These are phyloP conservation scores for Seriola dumerili DNA, from an alignment of 2,113 vertebrate species.

Conservation along the genomic window DNA sequence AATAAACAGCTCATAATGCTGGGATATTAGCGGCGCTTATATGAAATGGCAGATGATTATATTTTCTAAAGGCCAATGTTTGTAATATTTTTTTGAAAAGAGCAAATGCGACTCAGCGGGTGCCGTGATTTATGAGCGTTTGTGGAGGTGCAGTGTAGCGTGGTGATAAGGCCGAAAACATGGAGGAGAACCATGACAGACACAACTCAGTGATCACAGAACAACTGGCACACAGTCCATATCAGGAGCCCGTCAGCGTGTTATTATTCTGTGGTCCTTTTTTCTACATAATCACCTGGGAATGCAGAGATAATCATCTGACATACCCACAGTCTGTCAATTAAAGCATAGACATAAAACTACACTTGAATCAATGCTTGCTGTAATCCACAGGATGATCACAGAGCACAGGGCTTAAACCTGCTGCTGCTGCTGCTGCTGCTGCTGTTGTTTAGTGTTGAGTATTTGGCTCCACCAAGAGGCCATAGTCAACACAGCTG, in stretches of 20 bases:
- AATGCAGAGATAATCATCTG: not conserved
- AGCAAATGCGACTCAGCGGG: slow-evolving; percentile 73
- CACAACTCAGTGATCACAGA: slow-evolving; percentile 21
- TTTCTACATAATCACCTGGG: slow-evolving; percentile 12
- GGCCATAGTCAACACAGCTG: slow-evolving; percentile 2
- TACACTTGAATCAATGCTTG: not conserved
- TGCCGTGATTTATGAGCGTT: slow-evolving; percentile 81
- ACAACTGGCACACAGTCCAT: slow-evolving; percentile 11
- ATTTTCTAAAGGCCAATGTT: slow-evolving; percentile 79
- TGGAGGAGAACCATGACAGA: slow-evolving; percentile 28
- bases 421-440: not conserved
- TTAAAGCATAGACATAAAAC: slow-evolving; percentile 18
- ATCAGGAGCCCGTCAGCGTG: not conserved
- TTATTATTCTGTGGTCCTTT: not conserved
- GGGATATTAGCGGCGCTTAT: slow-evolving; percentile 60
- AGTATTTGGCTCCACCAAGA: slow-evolving; percentile 75
- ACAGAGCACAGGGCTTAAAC: not conserved
- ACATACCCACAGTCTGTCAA: slow-evolving; percentile 11
- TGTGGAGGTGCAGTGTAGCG: slow-evolving; percentile 66
- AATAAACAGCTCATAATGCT: slow-evolving; percentile 72
- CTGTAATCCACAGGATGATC: not conserved
- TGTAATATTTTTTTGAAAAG: slow-evolving; percentile 84
- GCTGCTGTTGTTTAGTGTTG: not conserved
- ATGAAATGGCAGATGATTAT: slow-evolving; percentile 78
- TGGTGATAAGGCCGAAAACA: slow-evolving; percentile 49